Evolutionary conservation across 2,113 vertebrate species (phyloP).

Genomic region (Ageneiosus marmoratus): DNA sequence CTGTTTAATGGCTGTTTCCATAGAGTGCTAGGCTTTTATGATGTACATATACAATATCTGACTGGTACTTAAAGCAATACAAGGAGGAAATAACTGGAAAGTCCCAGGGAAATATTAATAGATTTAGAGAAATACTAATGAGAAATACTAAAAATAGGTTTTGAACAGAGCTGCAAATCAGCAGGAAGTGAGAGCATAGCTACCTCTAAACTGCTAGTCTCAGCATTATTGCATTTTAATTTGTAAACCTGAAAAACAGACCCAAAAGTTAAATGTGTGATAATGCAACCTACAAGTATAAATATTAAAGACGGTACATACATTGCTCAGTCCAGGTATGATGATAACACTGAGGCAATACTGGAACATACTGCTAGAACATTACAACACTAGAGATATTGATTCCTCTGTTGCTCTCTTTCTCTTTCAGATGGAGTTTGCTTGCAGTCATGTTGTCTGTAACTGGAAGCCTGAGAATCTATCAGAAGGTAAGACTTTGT

Average conservation of each 20-base stretch:
- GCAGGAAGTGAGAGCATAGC: constrained; percentile 33
- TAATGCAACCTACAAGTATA: not conserved
- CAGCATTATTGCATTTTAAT: not conserved
- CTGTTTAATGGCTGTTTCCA: not conserved
- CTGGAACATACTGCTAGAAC: not conserved
- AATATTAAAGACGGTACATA: not conserved
- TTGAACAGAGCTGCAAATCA: not conserved
- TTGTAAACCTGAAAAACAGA: not conserved
- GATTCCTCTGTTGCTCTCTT: not conserved
- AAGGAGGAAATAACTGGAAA: not conserved
- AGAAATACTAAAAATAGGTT: not conserved
- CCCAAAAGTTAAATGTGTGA: not conserved
- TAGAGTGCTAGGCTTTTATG: not conserved
- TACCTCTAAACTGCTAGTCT: not conserved
- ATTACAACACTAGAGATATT: too few species aligned
- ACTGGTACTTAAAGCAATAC: too few species aligned
- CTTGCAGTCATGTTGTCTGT: constrained; percentile 73
- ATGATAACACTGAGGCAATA: not conserved
- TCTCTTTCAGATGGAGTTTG: constrained; percentile 71
- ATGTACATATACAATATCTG: too few species aligned
- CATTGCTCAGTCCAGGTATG: not conserved
- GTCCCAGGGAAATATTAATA: too few species aligned
- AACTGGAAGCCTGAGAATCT: constrained; percentile 62
- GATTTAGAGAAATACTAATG: too few species aligned
- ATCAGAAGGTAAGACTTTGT: constrained; percentile 39